Percentiles rank a stretch among this genome's conserved stretches.
Conservation (phyloP, 1,140 invertebrate species). For the Ceratina calcarata region DNA sequence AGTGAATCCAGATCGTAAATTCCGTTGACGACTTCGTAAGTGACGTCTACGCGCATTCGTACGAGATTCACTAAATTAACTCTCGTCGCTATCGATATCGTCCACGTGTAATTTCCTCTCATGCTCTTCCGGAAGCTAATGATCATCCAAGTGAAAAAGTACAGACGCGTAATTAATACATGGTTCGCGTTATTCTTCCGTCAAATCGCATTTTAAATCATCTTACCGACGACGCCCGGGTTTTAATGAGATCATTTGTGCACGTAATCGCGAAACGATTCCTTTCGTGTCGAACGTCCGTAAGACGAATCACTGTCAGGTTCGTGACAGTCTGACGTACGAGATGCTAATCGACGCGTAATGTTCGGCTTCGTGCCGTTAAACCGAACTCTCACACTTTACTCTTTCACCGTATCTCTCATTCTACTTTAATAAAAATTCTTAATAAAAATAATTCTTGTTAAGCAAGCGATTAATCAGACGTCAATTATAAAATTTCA, state of each 20-base stretch:
- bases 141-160: not conserved
- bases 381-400: too few relatives aligned
- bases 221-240: not conserved
- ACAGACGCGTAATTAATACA: too few relatives aligned
- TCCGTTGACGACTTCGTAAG: constrained; percentile 50
- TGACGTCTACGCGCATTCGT: not conserved
- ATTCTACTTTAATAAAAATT: too few relatives aligned
- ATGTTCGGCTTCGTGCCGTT: too few relatives aligned
- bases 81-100: not conserved
- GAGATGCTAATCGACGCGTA: constrained; percentile 25
- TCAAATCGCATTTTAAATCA: not conserved
- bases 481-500: not conserved
- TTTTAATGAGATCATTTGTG: constrained; percentile 25
- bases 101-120: not conserved
- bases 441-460: too few relatives aligned
- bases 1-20: constrained; percentile 65
- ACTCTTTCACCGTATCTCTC: too few relatives aligned
- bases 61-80: constrained; percentile 6
- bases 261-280: constrained; percentile 27
- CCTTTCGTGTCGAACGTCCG: not conserved
- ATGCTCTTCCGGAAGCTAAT: not conserved
- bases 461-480: too few relatives aligned
- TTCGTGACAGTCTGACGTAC: constrained; percentile 27
- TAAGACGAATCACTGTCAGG: constrained; percentile 26
- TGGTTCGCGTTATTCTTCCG: not conserved